Conservation (phyloP, 1,140 invertebrate species). For the Aphis gossypii region DNA sequence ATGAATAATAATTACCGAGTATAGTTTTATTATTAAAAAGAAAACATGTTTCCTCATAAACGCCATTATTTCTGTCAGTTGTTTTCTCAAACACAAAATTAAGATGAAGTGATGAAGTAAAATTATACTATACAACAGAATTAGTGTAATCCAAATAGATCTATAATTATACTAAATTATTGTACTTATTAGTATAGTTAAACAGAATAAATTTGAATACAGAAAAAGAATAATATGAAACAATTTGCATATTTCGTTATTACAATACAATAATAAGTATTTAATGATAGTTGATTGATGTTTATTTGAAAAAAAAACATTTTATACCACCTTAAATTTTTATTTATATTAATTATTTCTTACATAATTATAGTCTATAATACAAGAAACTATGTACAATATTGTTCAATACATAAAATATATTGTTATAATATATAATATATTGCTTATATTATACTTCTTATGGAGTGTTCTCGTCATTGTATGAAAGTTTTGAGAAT, state of each 20-base stretch:
- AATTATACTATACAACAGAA: not conserved
- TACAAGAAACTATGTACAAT: not conserved
- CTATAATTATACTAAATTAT: not conserved
- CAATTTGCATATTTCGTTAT: not conserved
- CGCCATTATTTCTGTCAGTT: not conserved
- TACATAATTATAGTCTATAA: not conserved
- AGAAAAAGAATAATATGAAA: not conserved
- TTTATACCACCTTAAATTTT: not conserved
- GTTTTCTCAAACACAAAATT: not conserved
- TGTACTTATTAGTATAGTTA: not conserved
- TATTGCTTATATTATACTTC: not conserved
- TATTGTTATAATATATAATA: too few species aligned
- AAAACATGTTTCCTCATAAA: not conserved
- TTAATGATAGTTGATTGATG: not conserved
- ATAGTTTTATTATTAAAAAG: not conserved
- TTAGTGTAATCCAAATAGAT: not conserved
- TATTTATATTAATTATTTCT: not conserved
- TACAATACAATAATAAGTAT: not conserved
- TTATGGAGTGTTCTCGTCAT: not conserved
- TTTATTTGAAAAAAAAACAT: not conserved
- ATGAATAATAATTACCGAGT: not conserved
- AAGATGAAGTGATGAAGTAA: not conserved
- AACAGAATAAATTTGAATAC: not conserved
- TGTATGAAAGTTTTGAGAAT: constrained; percentile 8
- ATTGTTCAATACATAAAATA: not conserved